phyloP scores from a whole-genome alignment of 2,888 invertebrate species.

The Euplagia quadripunctaria region DNA sequence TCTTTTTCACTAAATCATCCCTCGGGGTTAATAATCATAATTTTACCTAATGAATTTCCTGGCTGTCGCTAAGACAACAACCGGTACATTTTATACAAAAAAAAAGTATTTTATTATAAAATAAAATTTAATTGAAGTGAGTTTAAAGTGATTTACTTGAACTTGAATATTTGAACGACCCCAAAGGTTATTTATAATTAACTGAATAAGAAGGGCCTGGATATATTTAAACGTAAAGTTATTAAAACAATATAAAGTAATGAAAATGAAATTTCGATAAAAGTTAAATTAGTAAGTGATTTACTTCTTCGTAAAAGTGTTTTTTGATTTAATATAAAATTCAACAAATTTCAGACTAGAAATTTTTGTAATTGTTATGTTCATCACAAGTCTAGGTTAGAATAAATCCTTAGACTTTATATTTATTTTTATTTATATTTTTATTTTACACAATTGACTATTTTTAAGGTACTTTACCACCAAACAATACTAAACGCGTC shows the following conservation, averaged over 20 bases:
- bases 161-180: neutral
- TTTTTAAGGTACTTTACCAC: no score
- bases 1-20: no score
- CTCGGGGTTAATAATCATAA: no score
- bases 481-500: no score
- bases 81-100: neutral
- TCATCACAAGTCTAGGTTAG: neutral
- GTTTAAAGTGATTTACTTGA: neutral
- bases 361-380: neutral
- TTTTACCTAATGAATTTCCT: neutral
- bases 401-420: neutral
- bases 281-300: neutral
- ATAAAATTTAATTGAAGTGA: no score
- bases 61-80: neutral
- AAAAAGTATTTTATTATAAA: neutral
- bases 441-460: neutral
- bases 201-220: neutral
- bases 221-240: neutral
- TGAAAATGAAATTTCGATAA: neutral
- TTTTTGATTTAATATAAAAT: neutral
- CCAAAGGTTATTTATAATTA: neutral
- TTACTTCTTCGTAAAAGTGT: neutral
- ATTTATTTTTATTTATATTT: neutral
- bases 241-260: slow-evolving; percentile 1
- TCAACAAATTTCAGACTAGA: neutral